A percentile compares a stretch with the other conserved stretches of the same genome.
phyloP scores from a whole-genome alignment of 1,140 invertebrate genomes.

The Aphis craccivora region DNA sequence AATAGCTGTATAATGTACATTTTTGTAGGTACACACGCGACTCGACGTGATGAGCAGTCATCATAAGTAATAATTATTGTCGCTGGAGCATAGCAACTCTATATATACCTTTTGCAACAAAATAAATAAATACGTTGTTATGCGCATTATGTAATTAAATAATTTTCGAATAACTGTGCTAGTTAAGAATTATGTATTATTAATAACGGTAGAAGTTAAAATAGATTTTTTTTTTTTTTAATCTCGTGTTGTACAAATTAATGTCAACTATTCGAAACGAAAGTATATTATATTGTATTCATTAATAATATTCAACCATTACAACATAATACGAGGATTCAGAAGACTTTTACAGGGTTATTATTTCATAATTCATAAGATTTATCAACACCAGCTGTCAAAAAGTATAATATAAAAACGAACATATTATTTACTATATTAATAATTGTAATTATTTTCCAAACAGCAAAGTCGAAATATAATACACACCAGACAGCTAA shows the following conservation, averaged over 20 bases:
- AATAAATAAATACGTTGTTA: not conserved
- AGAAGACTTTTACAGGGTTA: not conserved
- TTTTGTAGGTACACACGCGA: not conserved
- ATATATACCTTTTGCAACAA: not conserved
- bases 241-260: not conserved
- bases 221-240: not conserved
- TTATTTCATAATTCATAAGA: not conserved
- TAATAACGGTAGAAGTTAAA: constrained; percentile 16
- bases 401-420: not conserved
- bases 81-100: not conserved
- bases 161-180: not conserved
- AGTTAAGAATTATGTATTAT: not conserved
- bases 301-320: not conserved
- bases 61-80: constrained; percentile 6
- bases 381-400: not conserved
- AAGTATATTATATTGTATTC: not conserved
- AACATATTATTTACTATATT: not conserved
- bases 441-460: not conserved
- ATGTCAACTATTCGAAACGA: not conserved
- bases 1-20: not conserved
- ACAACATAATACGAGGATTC: not conserved
- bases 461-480: not conserved
- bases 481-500: too few relatives aligned
- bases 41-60: not conserved
- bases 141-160: not conserved